Evolutionary conservation across 1,140 invertebrate genomes (phyloP), one percentile per base, ranked within the genome.

Genomic region (Agrilus planipennis): DNA sequence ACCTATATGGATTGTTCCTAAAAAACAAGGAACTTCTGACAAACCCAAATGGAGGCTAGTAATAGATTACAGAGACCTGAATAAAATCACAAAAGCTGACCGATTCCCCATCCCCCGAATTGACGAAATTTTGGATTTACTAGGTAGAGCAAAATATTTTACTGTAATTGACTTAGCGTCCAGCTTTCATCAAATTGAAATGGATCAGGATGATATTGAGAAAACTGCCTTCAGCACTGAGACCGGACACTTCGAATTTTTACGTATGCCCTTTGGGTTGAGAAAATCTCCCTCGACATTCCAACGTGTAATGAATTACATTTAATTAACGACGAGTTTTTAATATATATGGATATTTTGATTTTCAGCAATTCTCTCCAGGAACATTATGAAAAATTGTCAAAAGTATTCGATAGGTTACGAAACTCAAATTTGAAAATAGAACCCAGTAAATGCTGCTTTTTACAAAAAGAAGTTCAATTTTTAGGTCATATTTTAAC

Each of bases 91-190:
- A 0, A 45, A 57, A 10, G 42, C 31, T 12, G 56, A 58, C 23
- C 35, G 10, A 31, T 74, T 60, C 51, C 71, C 70, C 0, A 40
- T 75, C 3, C 71, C 70, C 1, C 48, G 54, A 14, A 69, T 73
- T 4, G 58, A 61, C 16, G 62, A 64, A 11, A 57, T 57, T 16
- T 47, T 72, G 21, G 53, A 64, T 42, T 40, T 44, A 16, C 39
- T 71, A 18, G 49, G 50, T 3, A 57, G 58, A 18, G 47, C 53
- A 19, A 52, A 53, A 21, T 67, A 57, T 39, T 71, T 71, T 47
- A 57, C 58, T 9, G 56, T 59, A 7, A 41, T 71, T 7, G 66
- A 73, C 51, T 43, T 71, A 11, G 44, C 52, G 0, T 54, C 50
- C 12, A 68, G 69, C 1, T 73, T 62, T 45, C 64, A 61, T 54